These are phyloP conservation scores for Abrostola triplasia DNA, from an alignment of 2,888 invertebrate genomes.

Conservation along the genomic window DNA sequence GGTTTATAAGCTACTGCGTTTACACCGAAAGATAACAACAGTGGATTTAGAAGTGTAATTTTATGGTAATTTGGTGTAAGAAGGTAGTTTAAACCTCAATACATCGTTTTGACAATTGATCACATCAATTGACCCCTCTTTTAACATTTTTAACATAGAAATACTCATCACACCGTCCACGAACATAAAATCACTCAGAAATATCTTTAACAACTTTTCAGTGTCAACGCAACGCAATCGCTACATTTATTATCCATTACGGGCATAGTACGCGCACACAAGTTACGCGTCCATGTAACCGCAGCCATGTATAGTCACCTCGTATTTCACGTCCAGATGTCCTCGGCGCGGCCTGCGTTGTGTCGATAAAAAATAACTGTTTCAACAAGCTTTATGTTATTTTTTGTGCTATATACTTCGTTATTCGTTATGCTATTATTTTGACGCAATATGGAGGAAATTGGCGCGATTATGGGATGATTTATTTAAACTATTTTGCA, in stretches of 20 bases:
- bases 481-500: not conserved
- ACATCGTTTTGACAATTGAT: no score
- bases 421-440: constrained; percentile 40
- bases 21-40: constrained; percentile 50
- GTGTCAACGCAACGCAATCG: constrained; percentile 7
- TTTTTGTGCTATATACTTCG: constrained; percentile 27
- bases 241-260: constrained; percentile 41
- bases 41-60: not conserved
- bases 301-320: constrained; percentile 43
- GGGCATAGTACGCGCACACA: constrained; percentile 21
- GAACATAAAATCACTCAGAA: not conserved
- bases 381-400: constrained; percentile 24
- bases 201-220: constrained; percentile 5
- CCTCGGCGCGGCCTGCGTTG: constrained; percentile 56
- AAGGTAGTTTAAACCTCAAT: no score
- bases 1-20: constrained; percentile 35
- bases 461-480: constrained; percentile 15
- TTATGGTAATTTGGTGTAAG: no score
- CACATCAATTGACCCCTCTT: no score
- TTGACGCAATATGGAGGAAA: constrained; percentile 40
- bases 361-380: constrained; percentile 67
- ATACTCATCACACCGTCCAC: not conserved
- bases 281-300: constrained; percentile 41
- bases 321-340: constrained; percentile 63
- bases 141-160: not conserved